Conservation (phyloP, 2,797 vertebrate species). For the Glyptemys insculpta region DNA sequence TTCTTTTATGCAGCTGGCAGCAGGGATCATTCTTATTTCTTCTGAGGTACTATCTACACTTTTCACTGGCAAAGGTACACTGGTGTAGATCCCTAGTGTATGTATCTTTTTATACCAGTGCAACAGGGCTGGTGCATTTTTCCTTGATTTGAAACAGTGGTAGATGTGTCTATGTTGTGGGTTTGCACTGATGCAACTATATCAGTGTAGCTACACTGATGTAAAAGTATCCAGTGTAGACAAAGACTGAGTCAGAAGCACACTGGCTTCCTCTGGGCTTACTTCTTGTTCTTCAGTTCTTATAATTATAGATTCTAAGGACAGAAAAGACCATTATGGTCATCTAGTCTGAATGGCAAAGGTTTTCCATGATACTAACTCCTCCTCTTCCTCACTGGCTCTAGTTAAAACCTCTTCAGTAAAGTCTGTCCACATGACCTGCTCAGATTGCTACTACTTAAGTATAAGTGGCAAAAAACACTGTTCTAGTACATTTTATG, state of each 20-base stretch:
- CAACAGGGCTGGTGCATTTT: neutral
- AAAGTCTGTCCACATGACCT: neutral
- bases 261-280: neutral
- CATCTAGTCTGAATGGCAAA: neutral
- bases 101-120: neutral
- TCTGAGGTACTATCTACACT: neutral
- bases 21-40: neutral
- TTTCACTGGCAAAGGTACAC: neutral
- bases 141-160: neutral
- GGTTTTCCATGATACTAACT: neutral
- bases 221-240: neutral
- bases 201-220: neutral
- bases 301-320: neutral
- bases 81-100: neutral
- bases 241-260: neutral
- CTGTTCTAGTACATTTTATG: neutral
- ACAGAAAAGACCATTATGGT: neutral
- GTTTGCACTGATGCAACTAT: neutral
- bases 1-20: neutral
- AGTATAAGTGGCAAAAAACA: neutral
- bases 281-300: neutral
- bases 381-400: neutral
- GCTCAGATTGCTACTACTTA: neutral
- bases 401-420: neutral
- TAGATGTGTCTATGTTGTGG: neutral